Evolutionary conservation across 2,113 vertebrate genomes (phyloP).

Genomic region (Coptodon rendalli): DNA sequence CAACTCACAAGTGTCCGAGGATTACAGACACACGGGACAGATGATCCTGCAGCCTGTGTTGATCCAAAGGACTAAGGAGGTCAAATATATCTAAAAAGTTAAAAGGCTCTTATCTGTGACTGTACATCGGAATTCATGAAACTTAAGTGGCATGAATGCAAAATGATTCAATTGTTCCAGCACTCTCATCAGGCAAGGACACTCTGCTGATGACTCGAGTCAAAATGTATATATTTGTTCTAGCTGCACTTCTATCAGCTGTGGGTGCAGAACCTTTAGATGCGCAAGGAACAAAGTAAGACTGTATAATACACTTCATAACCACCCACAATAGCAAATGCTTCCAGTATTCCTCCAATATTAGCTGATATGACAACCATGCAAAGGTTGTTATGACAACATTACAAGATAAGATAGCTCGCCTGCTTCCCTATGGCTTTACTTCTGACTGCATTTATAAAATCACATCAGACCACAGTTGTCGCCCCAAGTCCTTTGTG

Average conservation of each 20-base stretch:
- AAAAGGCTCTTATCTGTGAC: neutral
- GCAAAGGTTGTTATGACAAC: neutral
- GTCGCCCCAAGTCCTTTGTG: neutral
- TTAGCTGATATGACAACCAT: neutral
- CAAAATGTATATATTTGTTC: neutral
- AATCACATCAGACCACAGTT: neutral
- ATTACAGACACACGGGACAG: neutral
- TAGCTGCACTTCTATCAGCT: neutral
- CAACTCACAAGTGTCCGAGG: constrained; percentile 5
- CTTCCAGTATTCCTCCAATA: neutral
- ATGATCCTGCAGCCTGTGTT: constrained; percentile 15
- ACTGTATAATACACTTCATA: neutral
- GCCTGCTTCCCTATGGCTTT: neutral
- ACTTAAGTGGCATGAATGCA: neutral
- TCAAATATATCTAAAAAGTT: neutral
- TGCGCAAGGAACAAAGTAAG: neutral
- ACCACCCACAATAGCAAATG: neutral
- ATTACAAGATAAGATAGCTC: neutral
- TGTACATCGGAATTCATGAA: neutral
- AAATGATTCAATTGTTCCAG: neutral
- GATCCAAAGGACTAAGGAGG: neutral
- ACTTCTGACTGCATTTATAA: neutral
- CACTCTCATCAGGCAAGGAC: neutral
- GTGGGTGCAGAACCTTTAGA: neutral
- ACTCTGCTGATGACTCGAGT: neutral